Evolutionary conservation across 2,797 vertebrate genomes (phyloP).

Genomic region (Parauchenoglanis ngamensis): DNA sequence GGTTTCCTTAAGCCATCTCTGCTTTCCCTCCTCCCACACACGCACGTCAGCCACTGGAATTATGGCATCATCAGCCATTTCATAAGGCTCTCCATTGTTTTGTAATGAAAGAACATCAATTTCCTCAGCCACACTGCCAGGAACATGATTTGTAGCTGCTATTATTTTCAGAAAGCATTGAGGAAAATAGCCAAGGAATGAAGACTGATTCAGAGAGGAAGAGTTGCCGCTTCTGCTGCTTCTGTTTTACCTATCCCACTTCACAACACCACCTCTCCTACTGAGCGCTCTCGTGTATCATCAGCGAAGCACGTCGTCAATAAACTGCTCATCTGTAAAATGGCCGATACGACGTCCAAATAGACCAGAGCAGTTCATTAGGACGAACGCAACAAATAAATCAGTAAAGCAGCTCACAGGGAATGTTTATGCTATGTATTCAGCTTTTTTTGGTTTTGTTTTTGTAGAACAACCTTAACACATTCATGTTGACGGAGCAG

Average conservation of each 20-base stretch:
- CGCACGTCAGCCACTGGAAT: conserved; percentile 70
- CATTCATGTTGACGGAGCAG: background rate
- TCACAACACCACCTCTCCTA: background rate
- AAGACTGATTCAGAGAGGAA: conserved; percentile 57
- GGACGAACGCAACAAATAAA: background rate
- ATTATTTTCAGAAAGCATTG: conserved; percentile 73
- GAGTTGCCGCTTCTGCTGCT: background rate
- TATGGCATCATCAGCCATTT: conserved; percentile 75
- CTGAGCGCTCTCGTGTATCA: background rate
- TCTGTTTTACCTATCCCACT: conserved; percentile 21
- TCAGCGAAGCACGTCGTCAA: background rate
- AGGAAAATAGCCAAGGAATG: conserved; percentile 67
- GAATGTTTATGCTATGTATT: background rate
- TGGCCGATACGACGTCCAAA: background rate
- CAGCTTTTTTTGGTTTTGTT: background rate
- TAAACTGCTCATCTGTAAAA: background rate
- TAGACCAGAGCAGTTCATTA: background rate
- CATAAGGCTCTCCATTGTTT: conserved; percentile 78
- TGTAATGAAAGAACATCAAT: conserved; percentile 79
- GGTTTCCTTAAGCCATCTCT: conserved; percentile 69
- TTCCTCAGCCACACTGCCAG: conserved; percentile 66
- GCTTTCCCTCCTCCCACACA: conserved; percentile 51
- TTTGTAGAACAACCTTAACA: background rate
- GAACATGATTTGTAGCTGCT: conserved; percentile 76
- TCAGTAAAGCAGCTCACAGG: background rate